Base-by-base conservation (phyloP, 1,140 invertebrate genomes). In the Eueides isabella region DNA sequence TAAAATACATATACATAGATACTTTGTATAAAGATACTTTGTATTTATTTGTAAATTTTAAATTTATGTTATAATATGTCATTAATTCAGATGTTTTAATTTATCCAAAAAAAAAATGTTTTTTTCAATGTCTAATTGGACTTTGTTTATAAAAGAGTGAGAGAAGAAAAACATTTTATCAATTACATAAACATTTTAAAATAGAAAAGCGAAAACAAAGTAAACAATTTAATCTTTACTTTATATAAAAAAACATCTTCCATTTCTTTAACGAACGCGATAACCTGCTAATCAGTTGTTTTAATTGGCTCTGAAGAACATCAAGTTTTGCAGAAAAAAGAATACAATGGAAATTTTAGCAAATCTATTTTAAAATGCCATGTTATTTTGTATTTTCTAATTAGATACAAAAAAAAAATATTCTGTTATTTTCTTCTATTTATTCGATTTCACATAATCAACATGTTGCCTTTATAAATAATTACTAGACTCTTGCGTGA, bases 181-280 rank as follows among this genome's bases (percentile, higher is more conserved):
- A 29, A 33, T 70, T 19, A 62, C 55, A 29, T 73, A 70, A 75
- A 72, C 66, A 72, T 74, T 61, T 76, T 41, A 30, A 71, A 74
- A 68, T 38, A 78, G 64, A 80, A 7, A 72, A 44, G 30, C 44
- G 16, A 68, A 75, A 73, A 38, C 26, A 23, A 55, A 35, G 72
- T 81, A 79, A 77, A 75, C 77, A 75, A 76, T 79, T 81, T 74
- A 75, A 77, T 75, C 71, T 71, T 66, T 30, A n/a, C 31, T 48
- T 30, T 31, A 38, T 48, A 64, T 61, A 38, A 67, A 69, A 23
- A 55, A 2, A 68, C 64, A 48, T 61, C 67, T 68, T 69, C 71
- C 29, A 69, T 69, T 74, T 75, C 33, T 74, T 55, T 69, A 70
- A 74, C 61, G 72, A 68, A 38, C 19, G 67, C 30, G 67, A 55